These are phyloP conservation scores for Epistrophe grossulariae DNA, from an alignment of 2,888 invertebrate species.

Conservation along the genomic window DNA sequence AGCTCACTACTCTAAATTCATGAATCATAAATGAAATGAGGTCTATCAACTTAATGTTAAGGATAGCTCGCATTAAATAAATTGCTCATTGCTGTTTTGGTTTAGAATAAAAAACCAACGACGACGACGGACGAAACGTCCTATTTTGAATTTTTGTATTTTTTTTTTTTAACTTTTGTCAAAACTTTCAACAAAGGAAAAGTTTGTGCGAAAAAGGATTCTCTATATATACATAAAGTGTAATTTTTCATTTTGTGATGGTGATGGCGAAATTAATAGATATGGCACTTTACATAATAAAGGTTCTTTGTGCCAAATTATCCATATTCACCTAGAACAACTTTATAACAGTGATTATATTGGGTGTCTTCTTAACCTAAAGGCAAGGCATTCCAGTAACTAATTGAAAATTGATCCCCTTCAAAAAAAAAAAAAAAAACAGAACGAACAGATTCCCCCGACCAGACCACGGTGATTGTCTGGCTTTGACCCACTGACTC, in stretches of 20 bases:
- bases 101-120: constrained; percentile 4
- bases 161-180: not conserved
- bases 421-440: too few relatives aligned
- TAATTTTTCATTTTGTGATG: not conserved
- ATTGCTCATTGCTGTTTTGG: constrained; percentile 32
- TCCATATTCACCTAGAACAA: not conserved
- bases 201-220: not conserved
- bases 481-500: constrained; percentile 72
- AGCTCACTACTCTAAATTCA: constrained; percentile 68
- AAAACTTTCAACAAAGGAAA: constrained; percentile 9
- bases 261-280: not conserved
- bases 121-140: constrained; percentile 8
- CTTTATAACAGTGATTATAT: not conserved
- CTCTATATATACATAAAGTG: not conserved
- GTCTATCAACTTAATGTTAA: constrained; percentile 69
- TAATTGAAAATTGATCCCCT: not conserved
- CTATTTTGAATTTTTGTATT: constrained; percentile 41
- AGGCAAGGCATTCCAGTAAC: not conserved
- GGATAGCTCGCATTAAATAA: constrained; percentile 69
- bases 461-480: constrained; percentile 32
- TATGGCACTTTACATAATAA: not conserved
- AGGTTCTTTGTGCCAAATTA: not conserved
- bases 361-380: not conserved
- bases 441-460: not conserved
- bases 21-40: constrained; percentile 73